Evolutionary conservation across 2,888 invertebrate genomes (phyloP).

Genomic region (Chrysolina haemoptera): DNA sequence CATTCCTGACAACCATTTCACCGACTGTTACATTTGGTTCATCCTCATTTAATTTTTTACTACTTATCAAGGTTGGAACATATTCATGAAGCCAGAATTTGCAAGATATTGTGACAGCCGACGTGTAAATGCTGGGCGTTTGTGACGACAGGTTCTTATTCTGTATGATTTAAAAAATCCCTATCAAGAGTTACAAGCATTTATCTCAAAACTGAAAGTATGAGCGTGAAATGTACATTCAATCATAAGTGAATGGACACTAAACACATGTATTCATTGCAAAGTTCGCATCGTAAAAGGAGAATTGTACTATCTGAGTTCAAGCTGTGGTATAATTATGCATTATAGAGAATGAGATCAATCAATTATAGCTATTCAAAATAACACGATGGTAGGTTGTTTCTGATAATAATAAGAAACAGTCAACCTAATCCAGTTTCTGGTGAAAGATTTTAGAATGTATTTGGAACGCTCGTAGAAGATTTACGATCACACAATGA

Average conservation of each 20-base stretch:
- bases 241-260: constrained; percentile 1
- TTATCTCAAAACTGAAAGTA: neutral
- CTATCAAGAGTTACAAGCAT: neutral
- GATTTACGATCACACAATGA: constrained; percentile 7
- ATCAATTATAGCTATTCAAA: constrained; percentile 3
- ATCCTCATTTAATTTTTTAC: too few species aligned
- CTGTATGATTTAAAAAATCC: neutral
- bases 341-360: neutral
- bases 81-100: too few species aligned
- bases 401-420: constrained; percentile 5
- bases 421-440: constrained; percentile 11
- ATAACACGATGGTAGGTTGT: constrained; percentile 2
- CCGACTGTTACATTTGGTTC: too few species aligned
- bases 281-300: constrained; percentile 11
- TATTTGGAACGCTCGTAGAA: constrained; percentile 4
- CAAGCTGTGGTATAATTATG: constrained; percentile 9
- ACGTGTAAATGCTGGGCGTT: too few species aligned
- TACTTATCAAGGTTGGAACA: too few species aligned
- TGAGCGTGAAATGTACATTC: neutral
- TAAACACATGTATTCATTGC: neutral
- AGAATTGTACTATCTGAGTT: neutral
- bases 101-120: too few species aligned
- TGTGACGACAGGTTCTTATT: too few species aligned
- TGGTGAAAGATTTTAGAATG: constrained; percentile 23
- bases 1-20: too few species aligned